Conservation (phyloP, 2,797 vertebrate species). For the Helicolenus hilgendorfi region DNA sequence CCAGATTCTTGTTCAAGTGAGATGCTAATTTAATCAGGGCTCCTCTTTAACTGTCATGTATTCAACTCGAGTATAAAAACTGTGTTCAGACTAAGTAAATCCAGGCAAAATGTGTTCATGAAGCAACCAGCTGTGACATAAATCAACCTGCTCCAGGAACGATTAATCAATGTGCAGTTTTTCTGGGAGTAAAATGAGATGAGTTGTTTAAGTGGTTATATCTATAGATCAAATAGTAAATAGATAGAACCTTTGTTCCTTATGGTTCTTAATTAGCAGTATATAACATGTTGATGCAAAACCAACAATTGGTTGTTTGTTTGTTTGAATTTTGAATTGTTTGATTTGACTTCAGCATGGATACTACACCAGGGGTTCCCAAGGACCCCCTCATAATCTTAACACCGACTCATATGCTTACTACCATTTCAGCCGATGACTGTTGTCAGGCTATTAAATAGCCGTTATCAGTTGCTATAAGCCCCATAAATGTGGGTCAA, state of each 20-base stretch:
- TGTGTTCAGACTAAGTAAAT: slow-evolving; percentile 25
- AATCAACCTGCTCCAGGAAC: slow-evolving; percentile 3
- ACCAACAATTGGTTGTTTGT: neutral
- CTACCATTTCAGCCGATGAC: too few species aligned
- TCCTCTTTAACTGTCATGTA: slow-evolving; percentile 10
- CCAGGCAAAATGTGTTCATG: neutral
- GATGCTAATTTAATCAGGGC: slow-evolving; percentile 25
- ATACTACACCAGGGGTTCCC: too few species aligned
- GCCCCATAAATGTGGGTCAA: too few species aligned
- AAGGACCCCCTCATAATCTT: too few species aligned
- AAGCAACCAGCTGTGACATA: slow-evolving; percentile 4
- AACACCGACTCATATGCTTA: too few species aligned
- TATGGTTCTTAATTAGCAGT: neutral
- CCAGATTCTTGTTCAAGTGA: slow-evolving; percentile 14
- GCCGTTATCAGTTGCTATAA: too few species aligned
- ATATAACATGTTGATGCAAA: neutral
- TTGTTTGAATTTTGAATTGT: neutral
- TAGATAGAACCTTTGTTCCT: neutral
- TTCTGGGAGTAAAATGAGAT: slow-evolving; percentile 1
- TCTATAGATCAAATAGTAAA: neutral
- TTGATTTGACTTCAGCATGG: neutral
- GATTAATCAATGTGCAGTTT: slow-evolving; percentile 11
- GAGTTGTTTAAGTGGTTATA: neutral
- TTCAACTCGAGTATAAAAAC: slow-evolving; percentile 25
- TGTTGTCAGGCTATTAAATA: too few species aligned